Evolutionary conservation across 2,888 invertebrate genomes (phyloP), one percentile per base, ranked within the genome.

Genomic region (Elgonia sp.): DNA sequence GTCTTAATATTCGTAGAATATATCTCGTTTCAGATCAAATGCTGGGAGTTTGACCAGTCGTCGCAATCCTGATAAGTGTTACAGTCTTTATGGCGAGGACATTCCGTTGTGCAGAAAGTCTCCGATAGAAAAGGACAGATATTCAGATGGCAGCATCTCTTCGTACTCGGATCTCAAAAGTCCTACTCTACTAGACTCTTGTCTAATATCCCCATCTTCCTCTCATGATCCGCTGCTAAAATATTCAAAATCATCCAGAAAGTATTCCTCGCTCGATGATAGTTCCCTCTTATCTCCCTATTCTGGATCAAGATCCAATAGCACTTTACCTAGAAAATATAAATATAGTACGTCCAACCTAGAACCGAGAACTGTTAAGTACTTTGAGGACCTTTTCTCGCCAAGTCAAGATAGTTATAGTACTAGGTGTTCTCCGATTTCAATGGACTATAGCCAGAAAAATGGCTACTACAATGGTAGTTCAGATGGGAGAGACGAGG

Each of bases 331-430:
- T 8, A 90, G 92, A 46, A 93, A 93, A 60, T 94, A 93, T 50
- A 92, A 92, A 4, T 93, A 92, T n/a, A 92, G 90, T 0, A 84
- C 90, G 8, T 89, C 91, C 4, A 91, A 90, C 65, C 84, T 91
- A 0, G 92, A 93, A 39, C 92, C 93, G 0, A 94, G 93, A 85
- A 93, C 92, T 5, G 92, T 93, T 1, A 93, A 94, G 65, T 94
- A 94, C 79, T 94, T 93, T 81, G 94, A 94, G 86, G 93, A 94
- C 46, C 88, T 94, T 10, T 77, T 94, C 67, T 89, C 94, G 0
- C 94, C 94, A 29, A 90, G 91, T 75, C 89, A 92, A 4, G 93
- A 94, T 62, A 93, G 93, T 79, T 83, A 92, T 18, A 86, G 92
- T 14, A 65, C 91, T 4, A 87, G 93, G 21, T 93, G 91, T 65